Conservation (phyloP, 2,797 vertebrate species). For the Pangasius djambal region DNA sequence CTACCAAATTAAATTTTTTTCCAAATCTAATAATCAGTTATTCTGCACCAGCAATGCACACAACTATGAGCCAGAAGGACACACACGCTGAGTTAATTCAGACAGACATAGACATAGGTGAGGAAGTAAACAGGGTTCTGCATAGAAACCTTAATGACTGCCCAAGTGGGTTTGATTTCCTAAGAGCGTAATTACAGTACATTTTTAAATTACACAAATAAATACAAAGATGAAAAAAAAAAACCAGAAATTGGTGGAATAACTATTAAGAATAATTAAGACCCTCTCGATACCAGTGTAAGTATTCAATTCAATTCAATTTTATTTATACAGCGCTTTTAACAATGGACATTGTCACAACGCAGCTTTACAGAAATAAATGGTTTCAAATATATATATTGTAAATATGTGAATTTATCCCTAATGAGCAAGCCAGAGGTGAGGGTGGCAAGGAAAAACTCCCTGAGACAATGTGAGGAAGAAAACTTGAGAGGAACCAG, state of each 20-base stretch:
- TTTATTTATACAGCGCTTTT: no score
- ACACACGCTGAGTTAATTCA: neutral
- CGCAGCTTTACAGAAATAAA: no score
- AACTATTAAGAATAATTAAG: neutral
- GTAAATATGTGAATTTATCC: no score
- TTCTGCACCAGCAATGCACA: neutral
- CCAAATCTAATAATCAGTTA: neutral
- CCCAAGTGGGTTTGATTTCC: neutral
- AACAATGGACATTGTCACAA: no score
- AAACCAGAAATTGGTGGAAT: neutral
- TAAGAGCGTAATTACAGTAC: neutral
- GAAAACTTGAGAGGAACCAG: no score
- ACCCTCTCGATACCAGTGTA: neutral
- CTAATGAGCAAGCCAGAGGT: no score
- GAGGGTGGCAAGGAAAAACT: no score
- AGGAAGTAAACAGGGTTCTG: neutral
- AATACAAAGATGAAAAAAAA: neutral
- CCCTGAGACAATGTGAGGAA: no score
- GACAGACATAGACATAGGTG: neutral
- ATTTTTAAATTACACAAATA: neutral
- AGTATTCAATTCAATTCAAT: no score
- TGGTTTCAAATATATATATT: no score
- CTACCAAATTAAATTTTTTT: neutral
- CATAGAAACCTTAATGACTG: neutral
- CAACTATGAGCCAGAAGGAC: neutral